Conservation (phyloP, 2,797 vertebrate species). For the Australoheros facetus region DNA sequence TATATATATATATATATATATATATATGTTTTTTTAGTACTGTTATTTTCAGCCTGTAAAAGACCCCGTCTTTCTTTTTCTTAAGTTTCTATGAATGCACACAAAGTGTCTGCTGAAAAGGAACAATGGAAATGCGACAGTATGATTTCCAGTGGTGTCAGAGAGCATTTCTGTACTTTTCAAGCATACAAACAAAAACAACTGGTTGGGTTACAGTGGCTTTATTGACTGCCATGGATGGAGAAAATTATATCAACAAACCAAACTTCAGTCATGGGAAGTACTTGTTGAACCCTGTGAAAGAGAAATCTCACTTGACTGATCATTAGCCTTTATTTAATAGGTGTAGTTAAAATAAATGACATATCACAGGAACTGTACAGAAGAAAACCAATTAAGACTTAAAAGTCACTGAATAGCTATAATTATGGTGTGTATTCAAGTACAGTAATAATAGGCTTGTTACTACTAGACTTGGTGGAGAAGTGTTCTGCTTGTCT, state of each 20-base stretch:
- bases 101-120: background rate
- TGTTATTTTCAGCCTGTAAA: background rate
- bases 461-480: constrained; percentile 38
- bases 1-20: no score
- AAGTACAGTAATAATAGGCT: constrained; percentile 43
- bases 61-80: background rate
- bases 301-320: constrained; percentile 1
- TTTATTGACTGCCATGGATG: background rate
- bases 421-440: constrained; percentile 36
- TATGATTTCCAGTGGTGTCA: background rate
- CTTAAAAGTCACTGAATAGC: constrained; percentile 23
- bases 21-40: background rate
- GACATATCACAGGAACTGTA: background rate
- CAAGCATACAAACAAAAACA: constrained; percentile 13
- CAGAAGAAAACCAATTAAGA: background rate
- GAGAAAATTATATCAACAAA: constrained; percentile 2
- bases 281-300: background rate
- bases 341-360: background rate
- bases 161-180: background rate
- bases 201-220: constrained; percentile 21
- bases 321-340: background rate
- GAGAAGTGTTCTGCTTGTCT: constrained; percentile 27
- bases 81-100: background rate
- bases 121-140: background rate
- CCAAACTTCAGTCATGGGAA: background rate